Conservation (phyloP, 1,140 invertebrate genomes). For the Oedothorax gibbosus region DNA sequence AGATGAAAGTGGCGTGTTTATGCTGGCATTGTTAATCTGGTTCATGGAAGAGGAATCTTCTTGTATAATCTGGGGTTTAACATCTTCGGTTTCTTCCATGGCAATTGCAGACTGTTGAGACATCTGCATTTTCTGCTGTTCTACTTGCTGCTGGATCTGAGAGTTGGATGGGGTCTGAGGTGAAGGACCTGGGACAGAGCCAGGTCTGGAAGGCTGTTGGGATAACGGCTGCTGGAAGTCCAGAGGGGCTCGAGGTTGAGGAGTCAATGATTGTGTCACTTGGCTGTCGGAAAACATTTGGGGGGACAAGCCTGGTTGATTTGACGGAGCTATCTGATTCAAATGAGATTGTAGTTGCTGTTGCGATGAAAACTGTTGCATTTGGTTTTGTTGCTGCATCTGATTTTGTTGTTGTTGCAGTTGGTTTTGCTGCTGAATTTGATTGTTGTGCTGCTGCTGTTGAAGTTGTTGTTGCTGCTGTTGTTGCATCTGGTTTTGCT, state of each 20-base stretch:
- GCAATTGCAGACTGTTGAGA: neutral
- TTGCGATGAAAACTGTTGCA: slow-evolving; percentile 15
- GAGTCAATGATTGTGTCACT: neutral
- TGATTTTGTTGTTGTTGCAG: slow-evolving; percentile 29
- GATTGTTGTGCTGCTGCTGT: slow-evolving; percentile 1
- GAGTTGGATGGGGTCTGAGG: slow-evolving; percentile 30
- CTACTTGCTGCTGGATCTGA: slow-evolving; percentile 16
- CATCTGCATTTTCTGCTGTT: neutral
- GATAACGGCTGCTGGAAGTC: slow-evolving; percentile 13
- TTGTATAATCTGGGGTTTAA: neutral
- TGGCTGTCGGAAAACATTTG: slow-evolving; percentile 33
- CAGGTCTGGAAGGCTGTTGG: slow-evolving; percentile 25
- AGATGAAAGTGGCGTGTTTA: too few relatives aligned
- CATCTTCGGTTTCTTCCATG: slow-evolving; percentile 6
- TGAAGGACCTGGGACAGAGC: slow-evolving; percentile 18
- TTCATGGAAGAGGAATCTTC: neutral
- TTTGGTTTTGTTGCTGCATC: slow-evolving; percentile 36
- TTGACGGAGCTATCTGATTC: slow-evolving; percentile 5
- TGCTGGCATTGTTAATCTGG: neutral
- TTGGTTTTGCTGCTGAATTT: slow-evolving; percentile 10
- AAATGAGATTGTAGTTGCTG: slow-evolving; percentile 20
- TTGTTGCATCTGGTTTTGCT: slow-evolving; percentile 9
- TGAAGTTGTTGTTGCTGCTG: slow-evolving; percentile 9
- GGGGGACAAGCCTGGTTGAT: slow-evolving; percentile 19
- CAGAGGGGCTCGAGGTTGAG: neutral